Conservation (phyloP, 2,113 vertebrate genomes). For the Oenanthe oenanthe region DNA sequence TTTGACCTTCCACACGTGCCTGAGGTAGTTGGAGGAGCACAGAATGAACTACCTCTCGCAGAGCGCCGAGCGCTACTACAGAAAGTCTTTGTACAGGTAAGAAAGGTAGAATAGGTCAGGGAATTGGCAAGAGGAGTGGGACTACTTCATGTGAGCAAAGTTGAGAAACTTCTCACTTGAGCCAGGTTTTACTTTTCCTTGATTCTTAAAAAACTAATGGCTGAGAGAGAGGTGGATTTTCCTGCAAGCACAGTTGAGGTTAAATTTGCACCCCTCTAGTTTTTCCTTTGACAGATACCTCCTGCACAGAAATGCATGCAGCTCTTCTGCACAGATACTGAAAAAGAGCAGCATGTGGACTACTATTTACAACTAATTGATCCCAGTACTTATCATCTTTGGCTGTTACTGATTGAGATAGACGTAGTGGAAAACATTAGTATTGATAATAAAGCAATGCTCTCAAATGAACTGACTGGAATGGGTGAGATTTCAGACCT, state of each 20-base stretch:
- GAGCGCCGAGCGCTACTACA: slow-evolving; percentile 93
- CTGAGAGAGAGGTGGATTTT: background rate
- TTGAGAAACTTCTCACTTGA: background rate
- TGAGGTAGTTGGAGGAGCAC: slow-evolving; percentile 87
- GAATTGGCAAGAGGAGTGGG: background rate
- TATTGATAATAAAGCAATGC: background rate
- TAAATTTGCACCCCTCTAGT: background rate
- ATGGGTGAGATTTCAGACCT: background rate
- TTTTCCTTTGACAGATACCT: background rate
- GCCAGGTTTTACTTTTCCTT: background rate
- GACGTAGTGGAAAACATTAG: background rate
- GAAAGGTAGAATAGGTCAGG: background rate
- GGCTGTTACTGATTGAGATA: background rate
- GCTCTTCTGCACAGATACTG: background rate
- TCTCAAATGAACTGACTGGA: background rate
- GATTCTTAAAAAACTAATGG: background rate
- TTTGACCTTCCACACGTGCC: slow-evolving; percentile 98
- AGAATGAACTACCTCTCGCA: slow-evolving; percentile 91
- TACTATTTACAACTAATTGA: background rate
- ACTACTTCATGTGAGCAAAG: background rate
- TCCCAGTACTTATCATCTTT: background rate
- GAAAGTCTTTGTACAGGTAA: slow-evolving; percentile 98
- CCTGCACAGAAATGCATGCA: background rate
- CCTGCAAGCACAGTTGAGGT: background rate
- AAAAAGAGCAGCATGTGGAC: background rate